Evolutionary conservation across 2,113 vertebrate genomes (phyloP), one percentile per base, ranked within the genome.

Genomic region (Neofelis nebulosa): DNA sequence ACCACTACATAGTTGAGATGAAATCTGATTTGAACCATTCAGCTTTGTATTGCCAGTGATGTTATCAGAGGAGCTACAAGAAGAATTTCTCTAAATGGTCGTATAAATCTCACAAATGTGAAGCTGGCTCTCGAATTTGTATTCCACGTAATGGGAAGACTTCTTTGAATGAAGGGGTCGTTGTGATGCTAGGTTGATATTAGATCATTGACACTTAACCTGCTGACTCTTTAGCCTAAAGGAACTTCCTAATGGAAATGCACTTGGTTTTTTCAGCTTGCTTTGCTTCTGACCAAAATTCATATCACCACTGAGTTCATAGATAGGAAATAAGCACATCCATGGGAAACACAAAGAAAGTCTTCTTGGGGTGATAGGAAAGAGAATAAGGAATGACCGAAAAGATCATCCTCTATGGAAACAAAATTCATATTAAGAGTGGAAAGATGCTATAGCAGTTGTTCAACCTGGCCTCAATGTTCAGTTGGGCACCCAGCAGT

Each of bases 81-180:
- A 98, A 97, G 98, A 97, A 98, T 65, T 96, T 98, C 95, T 98
- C 92, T 98, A 98, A 98, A 98, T 98, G 97, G 88, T 94, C 97
- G 1, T 92, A 98, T 99, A 99, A 99, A 99, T 99, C 98, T 98
- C 81, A 94, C 82, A 98, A 97, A 98, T 98, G 97, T 93, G 97
- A 97, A 97, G 98, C 96, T 55, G 94, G 95, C 76, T 29, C 91
- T 98, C 97, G 73, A 78, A 98, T 98, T 97, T 98, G 87, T 98
- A 96, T 97, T 97, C 95, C 63, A 74, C 7, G 50, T 97, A 97
- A 98, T 89, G 88, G 96, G 87, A 98, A 96, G 61, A 93, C 97
- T 97, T 98, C 63, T 98, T 95, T 97, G 98, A 98, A 98, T 98
- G 97, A 98, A 97, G 97, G 92, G 85, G 80, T 93, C 90, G 50